Base-by-base conservation (phyloP, 2,113 vertebrate species). In the Nothocercus julius region DNA sequence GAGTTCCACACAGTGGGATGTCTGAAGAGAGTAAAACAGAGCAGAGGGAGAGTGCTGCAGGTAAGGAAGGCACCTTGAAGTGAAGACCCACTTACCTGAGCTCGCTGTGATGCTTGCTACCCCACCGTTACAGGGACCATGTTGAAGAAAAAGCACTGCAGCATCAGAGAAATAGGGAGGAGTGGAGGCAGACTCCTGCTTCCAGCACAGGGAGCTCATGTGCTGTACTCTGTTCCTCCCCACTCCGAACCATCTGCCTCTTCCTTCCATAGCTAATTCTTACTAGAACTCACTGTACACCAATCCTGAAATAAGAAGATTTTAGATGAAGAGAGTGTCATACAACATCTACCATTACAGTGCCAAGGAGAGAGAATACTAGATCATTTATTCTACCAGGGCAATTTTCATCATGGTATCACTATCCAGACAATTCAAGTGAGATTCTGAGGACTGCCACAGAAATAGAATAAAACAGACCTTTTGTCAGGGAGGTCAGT, bases 71-170 rank as follows among this genome's bases (percentile, higher is more conserved):
- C n/a, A 30, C 34, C 53, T 34, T 5, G 11, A 61, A 67, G 27
- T 0, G 16, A 38, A 13, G 2, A 58, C 24, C 8, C 44, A 40
- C n/a, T 11, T 7, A 14, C 7, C 30, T 12, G 7, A 84, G 42
- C 42, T 64, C 68, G 10, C 81, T 28, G 58, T 5, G 25, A 59
- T 9, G 9, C 54, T 61, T 5, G 2, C 38, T 72, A 32, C 42
- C 36, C 6, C 1, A 22, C 3, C 13, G 11, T 64, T 70, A 73
- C 4, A 5, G 0, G 3, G 36, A 58, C 45, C 15, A 30, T 0
- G 5, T 6, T 67, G 45, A 51, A 36, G 44, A 24, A 70, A 53
- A 19, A 58, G 62, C 58, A 62, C 61, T 38, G 79, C 24, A 58
- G 82, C 61, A 85, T 2, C 51, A 25, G 13, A 78, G 19, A 56